These are phyloP conservation scores for Lycia hirtaria DNA, from an alignment of 2,888 invertebrate genomes.

Conservation along the genomic window DNA sequence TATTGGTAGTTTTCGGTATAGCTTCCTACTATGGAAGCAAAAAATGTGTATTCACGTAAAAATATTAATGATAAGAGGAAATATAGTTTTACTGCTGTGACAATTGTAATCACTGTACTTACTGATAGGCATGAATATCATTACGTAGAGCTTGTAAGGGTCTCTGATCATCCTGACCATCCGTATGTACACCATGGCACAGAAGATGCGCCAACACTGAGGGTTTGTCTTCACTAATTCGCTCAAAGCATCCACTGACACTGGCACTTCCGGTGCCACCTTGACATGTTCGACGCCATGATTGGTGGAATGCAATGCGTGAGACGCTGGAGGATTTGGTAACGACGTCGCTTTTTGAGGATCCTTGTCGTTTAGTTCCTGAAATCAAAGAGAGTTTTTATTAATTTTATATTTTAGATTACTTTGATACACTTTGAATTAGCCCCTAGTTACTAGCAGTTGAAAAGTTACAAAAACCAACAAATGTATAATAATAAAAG, in stretches of 20 bases:
- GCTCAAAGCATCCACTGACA: constrained; percentile 83
- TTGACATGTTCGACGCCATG: constrained; percentile 82
- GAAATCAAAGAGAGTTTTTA: constrained; percentile 11
- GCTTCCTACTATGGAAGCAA: too few species aligned
- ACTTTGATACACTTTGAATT: too few species aligned
- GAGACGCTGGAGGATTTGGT: constrained; percentile 75
- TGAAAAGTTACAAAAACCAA: too few species aligned
- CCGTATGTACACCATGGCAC: constrained; percentile 88
- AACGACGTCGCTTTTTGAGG: constrained; percentile 69
- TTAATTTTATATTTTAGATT: too few species aligned
- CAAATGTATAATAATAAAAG: too few species aligned
- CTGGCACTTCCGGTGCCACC: constrained; percentile 79
- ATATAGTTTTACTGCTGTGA: neutral
- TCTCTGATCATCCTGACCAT: constrained; percentile 88
- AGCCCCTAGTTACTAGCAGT: too few species aligned
- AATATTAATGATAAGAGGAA: too few species aligned
- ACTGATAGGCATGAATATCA: constrained; percentile 89
- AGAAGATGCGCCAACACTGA: constrained; percentile 86
- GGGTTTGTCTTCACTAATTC: constrained; percentile 88
- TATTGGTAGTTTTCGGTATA: too few species aligned
- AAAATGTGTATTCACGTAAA: too few species aligned
- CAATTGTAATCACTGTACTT: constrained; percentile 54
- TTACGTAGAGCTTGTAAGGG: constrained; percentile 90
- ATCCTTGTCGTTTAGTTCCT: constrained; percentile 86
- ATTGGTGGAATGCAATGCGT: constrained; percentile 79